These are phyloP conservation scores for Linurgus olivaceus DNA, from an alignment of 2,797 vertebrate species.

Conservation along the genomic window DNA sequence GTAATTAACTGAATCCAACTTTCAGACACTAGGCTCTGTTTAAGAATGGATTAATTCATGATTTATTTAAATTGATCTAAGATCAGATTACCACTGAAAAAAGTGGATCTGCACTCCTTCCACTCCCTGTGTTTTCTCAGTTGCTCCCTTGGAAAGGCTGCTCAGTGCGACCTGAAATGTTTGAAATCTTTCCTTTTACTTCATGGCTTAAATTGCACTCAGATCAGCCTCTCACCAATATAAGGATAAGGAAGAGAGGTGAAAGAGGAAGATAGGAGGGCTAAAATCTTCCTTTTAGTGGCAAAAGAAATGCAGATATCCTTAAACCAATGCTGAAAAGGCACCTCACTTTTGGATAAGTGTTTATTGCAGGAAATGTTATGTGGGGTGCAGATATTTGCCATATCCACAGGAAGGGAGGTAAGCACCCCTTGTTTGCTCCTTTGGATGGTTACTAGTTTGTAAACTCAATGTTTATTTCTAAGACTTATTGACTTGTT, in stretches of 20 bases:
- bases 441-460: not conserved
- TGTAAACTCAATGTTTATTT: not conserved
- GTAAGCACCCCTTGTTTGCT: not conserved
- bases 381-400: fast-evolving
- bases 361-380: not conserved
- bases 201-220: not conserved
- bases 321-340: not conserved
- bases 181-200: not conserved
- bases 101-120: not conserved
- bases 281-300: not conserved
- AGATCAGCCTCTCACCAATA: not conserved
- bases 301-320: not conserved
- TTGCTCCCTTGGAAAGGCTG: not conserved
- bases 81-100: not conserved
- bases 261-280: not conserved
- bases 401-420: not conserved
- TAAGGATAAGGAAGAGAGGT: not conserved
- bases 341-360: not conserved
- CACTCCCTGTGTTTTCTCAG: not conserved
- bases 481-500: not conserved
- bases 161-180: not conserved
- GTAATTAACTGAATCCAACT: not conserved
- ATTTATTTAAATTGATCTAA: not conserved
- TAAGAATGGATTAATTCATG: conserved; percentile 11
- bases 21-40: not conserved